phyloP scores from a whole-genome alignment of 2,113 vertebrate species.

The Thymallus thymallus region DNA sequence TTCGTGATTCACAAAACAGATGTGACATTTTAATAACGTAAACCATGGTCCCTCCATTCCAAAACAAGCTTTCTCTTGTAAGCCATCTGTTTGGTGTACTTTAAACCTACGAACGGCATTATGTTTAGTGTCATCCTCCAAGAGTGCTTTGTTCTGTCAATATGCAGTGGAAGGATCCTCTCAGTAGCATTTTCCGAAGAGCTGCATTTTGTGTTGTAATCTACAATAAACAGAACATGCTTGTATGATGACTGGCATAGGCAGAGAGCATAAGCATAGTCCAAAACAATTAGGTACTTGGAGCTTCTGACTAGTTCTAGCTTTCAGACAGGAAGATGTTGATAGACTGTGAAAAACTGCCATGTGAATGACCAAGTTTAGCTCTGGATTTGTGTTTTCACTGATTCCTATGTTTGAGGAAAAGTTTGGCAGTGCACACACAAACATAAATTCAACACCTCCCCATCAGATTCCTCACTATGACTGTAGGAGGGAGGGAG shows the following conservation, averaged over 20 bases:
- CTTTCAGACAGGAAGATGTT: not conserved
- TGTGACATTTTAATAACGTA: constrained; percentile 51
- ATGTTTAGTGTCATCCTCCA: constrained; percentile 53
- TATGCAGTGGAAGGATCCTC: constrained; percentile 13
- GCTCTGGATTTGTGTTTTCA: not conserved
- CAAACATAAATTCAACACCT: constrained; percentile 74
- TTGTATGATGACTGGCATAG: not conserved
- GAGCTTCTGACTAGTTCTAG: not conserved
- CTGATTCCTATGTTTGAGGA: constrained; percentile 32
- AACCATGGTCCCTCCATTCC: constrained; percentile 24
- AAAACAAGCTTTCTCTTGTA: constrained; percentile 45
- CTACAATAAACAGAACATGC: not conserved
- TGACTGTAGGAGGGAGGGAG: constrained; percentile 50
- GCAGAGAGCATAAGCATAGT: not conserved
- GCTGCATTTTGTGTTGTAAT: constrained; percentile 30
- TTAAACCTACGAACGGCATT: constrained; percentile 44
- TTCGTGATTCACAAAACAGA: constrained; percentile 53
- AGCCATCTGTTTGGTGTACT: constrained; percentile 62
- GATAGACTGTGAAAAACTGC: not conserved
- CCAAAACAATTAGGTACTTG: not conserved
- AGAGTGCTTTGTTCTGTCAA: constrained; percentile 37
- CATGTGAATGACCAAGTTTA: not conserved
- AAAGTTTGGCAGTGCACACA: constrained; percentile 37
- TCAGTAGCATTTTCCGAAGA: constrained; percentile 30
- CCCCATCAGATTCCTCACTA: constrained; percentile 72